A percentile compares a stretch with the other conserved stretches of the same genome.
Evolutionary conservation across 2,797 vertebrate species (phyloP).

Genomic region (Synanceia verrucosa): DNA sequence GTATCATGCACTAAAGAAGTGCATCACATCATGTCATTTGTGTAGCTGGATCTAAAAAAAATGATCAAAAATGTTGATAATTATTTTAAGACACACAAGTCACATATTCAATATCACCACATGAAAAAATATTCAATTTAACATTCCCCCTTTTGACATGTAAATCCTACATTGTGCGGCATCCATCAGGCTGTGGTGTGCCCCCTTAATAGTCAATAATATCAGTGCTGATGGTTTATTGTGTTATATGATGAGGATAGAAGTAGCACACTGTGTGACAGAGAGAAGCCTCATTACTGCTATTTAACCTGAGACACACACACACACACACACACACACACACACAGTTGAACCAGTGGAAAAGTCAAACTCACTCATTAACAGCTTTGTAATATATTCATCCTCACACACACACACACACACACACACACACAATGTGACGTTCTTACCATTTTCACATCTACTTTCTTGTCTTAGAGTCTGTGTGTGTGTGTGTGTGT

Average conservation of each 20-base stretch:
- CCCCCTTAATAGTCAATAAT: no score
- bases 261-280: conserved; percentile 6
- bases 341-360: conserved; percentile 36
- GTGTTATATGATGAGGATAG: no score
- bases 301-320: conserved; percentile 33
- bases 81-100: no score
- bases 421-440: conserved; percentile 9
- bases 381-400: conserved; percentile 62
- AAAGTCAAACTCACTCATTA: conserved; percentile 54
- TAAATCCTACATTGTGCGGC: no score
- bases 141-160: no score
- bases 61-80: no score
- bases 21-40: not conserved
- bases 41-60: no score
- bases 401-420: conserved; percentile 39
- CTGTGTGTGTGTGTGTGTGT: not conserved
- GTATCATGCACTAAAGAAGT: not conserved
- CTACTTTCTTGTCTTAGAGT: conserved; percentile 1
- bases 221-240: no score
- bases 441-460: conserved; percentile 16
- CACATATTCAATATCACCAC: no score
- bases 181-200: no score
- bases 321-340: conserved; percentile 28
- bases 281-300: conserved; percentile 47
- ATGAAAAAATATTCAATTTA: no score